Evolutionary conservation across 2,888 invertebrate species (phyloP), one percentile per base, ranked within the genome.

Genomic region (Neoaliturus tenellus): DNA sequence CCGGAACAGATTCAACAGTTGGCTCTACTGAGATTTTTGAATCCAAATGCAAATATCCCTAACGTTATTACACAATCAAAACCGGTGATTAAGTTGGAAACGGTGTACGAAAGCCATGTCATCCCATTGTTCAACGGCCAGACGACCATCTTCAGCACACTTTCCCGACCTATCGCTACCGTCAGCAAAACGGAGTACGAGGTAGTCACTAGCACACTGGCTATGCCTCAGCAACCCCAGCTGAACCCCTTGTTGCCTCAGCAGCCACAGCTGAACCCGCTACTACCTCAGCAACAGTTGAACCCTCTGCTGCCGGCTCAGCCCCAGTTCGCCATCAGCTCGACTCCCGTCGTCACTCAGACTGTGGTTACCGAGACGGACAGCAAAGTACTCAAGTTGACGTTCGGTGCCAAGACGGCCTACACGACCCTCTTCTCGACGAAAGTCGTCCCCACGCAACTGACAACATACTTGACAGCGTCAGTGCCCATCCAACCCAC

Each of bases 321-420:
- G 85, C 95, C 93, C 67, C 96, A 96, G 88, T 95, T 94, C 89
- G 94, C 95, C 48, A 90, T 97, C 25, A 95, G 95, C 33, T 96
- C 96, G 12, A 95, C 96, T 0, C 96, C 96, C 0, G 92, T 96
- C n/a, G 93, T 97, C 31, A 93, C 95, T 84, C 96, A 95, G 88
- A 96, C 96, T 0, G 91, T 95, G 88, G 93, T 96, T 17, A 95
- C 95, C 0, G 93, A 95, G 86, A 96, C 96, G 0, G 94, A 95
- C 86, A 96, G 97, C 88, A 95, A 96, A 91, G 87, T 97, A 80
- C 91, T 97, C 85, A 97, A 97, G 90, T 91, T 97, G 87, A 97
- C 97, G 14, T 97, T 97, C 89, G 97, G 97, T n/a, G 97, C 97
- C 41, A 96, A 96, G 90, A 97, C 97, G 0, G 95, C 97, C 0